These are phyloP conservation scores for Lordiphosa mommai DNA, from an alignment of 1,140 invertebrate species.

Conservation along the genomic window DNA sequence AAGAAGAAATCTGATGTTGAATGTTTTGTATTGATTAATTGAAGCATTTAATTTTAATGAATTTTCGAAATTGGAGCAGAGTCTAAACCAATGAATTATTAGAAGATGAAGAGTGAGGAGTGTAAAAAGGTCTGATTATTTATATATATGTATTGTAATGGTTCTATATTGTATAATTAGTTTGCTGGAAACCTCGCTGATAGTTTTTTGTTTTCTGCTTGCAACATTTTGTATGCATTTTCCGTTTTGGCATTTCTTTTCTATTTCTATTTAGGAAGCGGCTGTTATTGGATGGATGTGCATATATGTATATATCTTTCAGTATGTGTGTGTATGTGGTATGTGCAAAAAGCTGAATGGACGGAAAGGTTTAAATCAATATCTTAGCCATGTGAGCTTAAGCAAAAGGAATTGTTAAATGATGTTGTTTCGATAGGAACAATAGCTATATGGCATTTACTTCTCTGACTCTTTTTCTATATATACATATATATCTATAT, in stretches of 20 bases:
- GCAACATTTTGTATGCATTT: slow-evolving; percentile 72
- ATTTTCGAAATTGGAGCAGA: no score
- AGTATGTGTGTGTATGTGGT: slow-evolving; percentile 11
- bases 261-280: slow-evolving; percentile 39
- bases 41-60: no score
- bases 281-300: slow-evolving; percentile 35
- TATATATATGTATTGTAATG: slow-evolving; percentile 27
- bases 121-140: slow-evolving; percentile 9
- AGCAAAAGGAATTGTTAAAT: slow-evolving; percentile 18
- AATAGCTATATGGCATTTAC: slow-evolving; percentile 29
- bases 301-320: slow-evolving; percentile 10
- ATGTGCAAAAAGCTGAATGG: slow-evolving; percentile 54
- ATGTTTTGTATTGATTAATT: slow-evolving; percentile 1
- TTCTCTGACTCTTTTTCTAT: background rate
- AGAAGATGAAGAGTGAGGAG: no score
- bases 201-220: slow-evolving; percentile 18
- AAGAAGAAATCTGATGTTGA: slow-evolving; percentile 40
- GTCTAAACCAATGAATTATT: no score
- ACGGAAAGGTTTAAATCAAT: slow-evolving; percentile 71
- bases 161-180: slow-evolving; percentile 60
- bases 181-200: slow-evolving; percentile 72
- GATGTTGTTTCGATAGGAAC: slow-evolving; percentile 45
- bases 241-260: slow-evolving; percentile 35
- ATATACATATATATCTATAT: slow-evolving; percentile 1
- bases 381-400: slow-evolving; percentile 31